Evolutionary conservation across 2,113 vertebrate genomes (phyloP).

Genomic region (Melanerpes aurifrons): DNA sequence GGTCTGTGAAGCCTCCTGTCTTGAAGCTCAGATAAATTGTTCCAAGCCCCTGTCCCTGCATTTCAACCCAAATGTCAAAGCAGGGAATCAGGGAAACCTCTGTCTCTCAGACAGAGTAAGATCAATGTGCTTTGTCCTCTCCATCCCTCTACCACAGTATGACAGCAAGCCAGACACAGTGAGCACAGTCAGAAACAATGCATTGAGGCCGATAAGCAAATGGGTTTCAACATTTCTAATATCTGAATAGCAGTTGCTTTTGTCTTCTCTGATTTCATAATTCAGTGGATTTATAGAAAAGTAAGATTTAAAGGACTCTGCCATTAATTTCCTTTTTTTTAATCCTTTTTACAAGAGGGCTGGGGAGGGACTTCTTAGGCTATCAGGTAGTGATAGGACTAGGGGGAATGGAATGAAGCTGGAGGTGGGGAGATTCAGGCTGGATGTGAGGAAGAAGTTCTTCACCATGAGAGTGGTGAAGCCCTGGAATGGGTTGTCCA

Average conservation of each 20-base stretch:
- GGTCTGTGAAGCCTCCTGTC: background rate
- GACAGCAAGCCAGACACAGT: conserved; percentile 12
- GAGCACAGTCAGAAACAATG: conserved; percentile 18
- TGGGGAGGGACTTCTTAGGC: too few species aligned
- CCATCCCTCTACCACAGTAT: background rate
- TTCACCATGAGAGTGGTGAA: too few species aligned
- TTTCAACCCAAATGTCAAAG: conserved; percentile 55
- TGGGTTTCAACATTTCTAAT: background rate
- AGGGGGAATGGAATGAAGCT: too few species aligned
- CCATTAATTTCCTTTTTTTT: background rate
- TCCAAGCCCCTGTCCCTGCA: background rate
- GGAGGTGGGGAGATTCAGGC: too few species aligned
- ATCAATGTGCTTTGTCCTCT: conserved; percentile 15
- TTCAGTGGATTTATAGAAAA: background rate
- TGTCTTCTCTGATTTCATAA: background rate
- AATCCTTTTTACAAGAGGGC: background rate
- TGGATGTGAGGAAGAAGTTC: too few species aligned
- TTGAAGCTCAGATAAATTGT: conserved; percentile 21
- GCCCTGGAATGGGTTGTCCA: too few species aligned
- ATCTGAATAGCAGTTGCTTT: background rate
- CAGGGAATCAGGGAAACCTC: conserved; percentile 29
- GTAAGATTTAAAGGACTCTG: background rate
- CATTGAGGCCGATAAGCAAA: conserved; percentile 5
- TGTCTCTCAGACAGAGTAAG: background rate
- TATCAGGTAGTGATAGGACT: too few species aligned